Evolutionary conservation across 2,888 invertebrate species (phyloP).

Genomic region (Neria commutata): DNA sequence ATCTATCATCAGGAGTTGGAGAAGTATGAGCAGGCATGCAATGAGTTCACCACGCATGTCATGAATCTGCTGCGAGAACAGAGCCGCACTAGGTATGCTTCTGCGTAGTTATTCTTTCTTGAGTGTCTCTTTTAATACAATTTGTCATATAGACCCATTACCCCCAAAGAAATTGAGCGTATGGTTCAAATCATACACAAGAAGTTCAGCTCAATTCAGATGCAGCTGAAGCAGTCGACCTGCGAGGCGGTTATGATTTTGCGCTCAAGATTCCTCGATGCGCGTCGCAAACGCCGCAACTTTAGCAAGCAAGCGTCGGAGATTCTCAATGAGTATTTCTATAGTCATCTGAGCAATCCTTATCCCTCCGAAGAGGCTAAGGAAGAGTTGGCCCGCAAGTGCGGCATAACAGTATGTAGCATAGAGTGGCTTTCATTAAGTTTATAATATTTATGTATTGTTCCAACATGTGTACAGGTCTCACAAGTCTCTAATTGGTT

Average conservation of each 20-base stretch:
- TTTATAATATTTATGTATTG: neutral
- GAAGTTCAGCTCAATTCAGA: slow-evolving; percentile 96
- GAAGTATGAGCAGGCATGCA: slow-evolving; percentile 99
- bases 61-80: slow-evolving; percentile 97
- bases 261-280: slow-evolving; percentile 74
- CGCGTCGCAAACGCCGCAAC: slow-evolving; percentile 91
- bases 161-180: slow-evolving; percentile 98
- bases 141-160: slow-evolving; percentile 75
- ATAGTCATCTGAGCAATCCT: slow-evolving; percentile 98
- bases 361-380: slow-evolving; percentile 99
- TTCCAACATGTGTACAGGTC: slow-evolving; percentile 41
- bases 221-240: slow-evolving; percentile 99
- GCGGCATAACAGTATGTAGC: slow-evolving; percentile 89
- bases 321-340: slow-evolving; percentile 99
- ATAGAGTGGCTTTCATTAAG: neutral
- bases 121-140: neutral
- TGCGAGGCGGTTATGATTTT: slow-evolving; percentile 99
- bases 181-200: slow-evolving; percentile 99
- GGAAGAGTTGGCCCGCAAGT: slow-evolving; percentile 98
- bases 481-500: slow-evolving; percentile 98
- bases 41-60: slow-evolving; percentile 99
- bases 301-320: slow-evolving; percentile 99
- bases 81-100: slow-evolving; percentile 77
- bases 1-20: slow-evolving; percentile 99
- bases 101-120: neutral